Conservation (phyloP, 1,140 invertebrate genomes). For the Drosophila pallidifrons region DNA sequence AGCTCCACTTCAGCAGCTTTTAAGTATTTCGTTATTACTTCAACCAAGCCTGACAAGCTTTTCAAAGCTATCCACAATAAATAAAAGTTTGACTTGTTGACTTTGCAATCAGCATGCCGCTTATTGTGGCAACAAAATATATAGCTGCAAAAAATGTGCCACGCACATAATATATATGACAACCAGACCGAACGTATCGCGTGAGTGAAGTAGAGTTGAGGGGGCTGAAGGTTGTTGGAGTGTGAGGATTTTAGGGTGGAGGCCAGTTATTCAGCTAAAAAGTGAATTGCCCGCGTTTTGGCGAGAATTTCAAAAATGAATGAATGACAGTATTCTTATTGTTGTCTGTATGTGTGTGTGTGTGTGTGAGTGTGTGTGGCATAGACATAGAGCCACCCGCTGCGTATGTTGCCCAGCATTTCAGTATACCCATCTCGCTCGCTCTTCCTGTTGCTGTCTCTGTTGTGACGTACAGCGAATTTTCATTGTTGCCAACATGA, state of each 20-base stretch:
- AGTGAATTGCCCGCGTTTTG: slow-evolving; percentile 38
- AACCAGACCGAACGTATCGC: not conserved
- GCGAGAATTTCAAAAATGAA: slow-evolving; percentile 46
- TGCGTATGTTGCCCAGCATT: slow-evolving; percentile 34
- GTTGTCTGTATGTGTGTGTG: slow-evolving; percentile 12
- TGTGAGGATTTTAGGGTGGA: not conserved
- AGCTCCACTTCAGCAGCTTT: too few species aligned
- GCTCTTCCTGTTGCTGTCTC: not conserved
- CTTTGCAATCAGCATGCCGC: not conserved
- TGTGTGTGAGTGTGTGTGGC: slow-evolving; percentile 10
- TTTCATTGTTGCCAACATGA: slow-evolving; percentile 69
- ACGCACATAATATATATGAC: slow-evolving; percentile 27
- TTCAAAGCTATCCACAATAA: not conserved
- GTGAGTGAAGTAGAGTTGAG: not conserved
- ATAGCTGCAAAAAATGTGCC: slow-evolving; percentile 16
- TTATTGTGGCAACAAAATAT: too few species aligned
- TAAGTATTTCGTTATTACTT: too few species aligned
- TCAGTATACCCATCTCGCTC: not conserved
- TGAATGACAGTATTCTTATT: slow-evolving; percentile 47
- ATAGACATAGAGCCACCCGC: slow-evolving; percentile 39
- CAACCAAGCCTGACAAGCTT: not conserved
- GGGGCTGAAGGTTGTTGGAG: not conserved
- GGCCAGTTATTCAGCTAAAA: slow-evolving; percentile 17
- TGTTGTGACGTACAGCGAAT: slow-evolving; percentile 23
- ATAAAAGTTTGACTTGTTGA: not conserved